Evolutionary conservation across 1,140 invertebrate species (phyloP).

Genomic region (Drosophila oshimai): DNA sequence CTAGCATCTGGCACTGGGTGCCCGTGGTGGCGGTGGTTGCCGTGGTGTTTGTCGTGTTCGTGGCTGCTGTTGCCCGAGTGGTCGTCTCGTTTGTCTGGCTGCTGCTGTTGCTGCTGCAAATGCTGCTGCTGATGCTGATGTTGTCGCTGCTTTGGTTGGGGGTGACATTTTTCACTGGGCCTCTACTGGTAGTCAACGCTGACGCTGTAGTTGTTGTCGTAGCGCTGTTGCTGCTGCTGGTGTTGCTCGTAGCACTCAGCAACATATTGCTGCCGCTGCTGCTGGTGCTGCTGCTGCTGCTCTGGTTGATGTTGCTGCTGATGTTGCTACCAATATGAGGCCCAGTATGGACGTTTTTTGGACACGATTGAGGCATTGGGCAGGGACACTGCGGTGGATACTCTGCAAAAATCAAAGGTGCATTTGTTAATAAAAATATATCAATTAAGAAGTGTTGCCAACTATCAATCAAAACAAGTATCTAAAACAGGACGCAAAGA

Average conservation of each 20-base stretch:
- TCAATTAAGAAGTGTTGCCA: not conserved
- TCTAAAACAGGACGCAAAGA: too few species aligned
- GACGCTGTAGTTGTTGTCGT: conserved; percentile 36
- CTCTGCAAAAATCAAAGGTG: conserved; percentile 79
- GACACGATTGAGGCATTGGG: conserved; percentile 93
- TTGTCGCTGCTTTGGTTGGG: conserved; percentile 2
- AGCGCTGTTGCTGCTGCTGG: conserved; percentile 50
- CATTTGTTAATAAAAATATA: not conserved
- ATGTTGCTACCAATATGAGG: conserved; percentile 93
- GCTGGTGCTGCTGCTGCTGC: conserved; percentile 75
- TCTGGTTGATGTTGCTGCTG: conserved; percentile 83
- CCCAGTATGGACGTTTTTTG: conserved; percentile 98
- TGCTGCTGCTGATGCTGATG: not conserved
- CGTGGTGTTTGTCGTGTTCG: conserved; percentile 31
- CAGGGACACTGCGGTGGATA: conserved; percentile 89
- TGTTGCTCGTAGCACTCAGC: conserved; percentile 56
- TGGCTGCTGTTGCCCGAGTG: conserved; percentile 64
- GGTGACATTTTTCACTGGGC: conserved; percentile 75
- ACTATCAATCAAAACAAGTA: not conserved
- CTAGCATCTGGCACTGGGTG: conserved; percentile 63
- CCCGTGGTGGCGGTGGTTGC: conserved; percentile 61
- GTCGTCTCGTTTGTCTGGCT: conserved; percentile 9
- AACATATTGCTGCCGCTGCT: conserved; percentile 46
- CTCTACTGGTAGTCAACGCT: conserved; percentile 73
- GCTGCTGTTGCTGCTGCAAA: conserved; percentile 6